Evolutionary conservation across 2,113 vertebrate species (phyloP).

Genomic region (Empidonax traillii): DNA sequence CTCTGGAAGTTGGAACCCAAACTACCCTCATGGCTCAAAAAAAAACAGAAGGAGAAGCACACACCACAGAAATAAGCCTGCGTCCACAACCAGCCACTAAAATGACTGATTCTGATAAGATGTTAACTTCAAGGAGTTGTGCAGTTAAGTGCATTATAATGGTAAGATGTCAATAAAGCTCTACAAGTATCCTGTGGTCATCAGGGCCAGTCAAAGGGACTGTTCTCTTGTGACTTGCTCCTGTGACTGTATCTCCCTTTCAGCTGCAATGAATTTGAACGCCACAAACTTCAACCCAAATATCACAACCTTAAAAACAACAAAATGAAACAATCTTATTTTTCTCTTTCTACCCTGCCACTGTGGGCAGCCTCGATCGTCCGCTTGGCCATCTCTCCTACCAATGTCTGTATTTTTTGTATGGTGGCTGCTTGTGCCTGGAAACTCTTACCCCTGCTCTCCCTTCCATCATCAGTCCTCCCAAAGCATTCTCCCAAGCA

Average conservation of each 20-base stretch:
- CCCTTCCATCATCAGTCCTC: neutral
- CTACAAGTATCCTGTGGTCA: neutral
- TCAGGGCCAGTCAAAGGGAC: neutral
- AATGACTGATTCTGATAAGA: neutral
- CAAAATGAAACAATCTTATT: neutral
- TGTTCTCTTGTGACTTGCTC: neutral
- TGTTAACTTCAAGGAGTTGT: neutral
- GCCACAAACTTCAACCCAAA: neutral
- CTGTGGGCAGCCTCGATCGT: neutral
- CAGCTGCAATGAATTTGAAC: neutral
- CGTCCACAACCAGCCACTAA: neutral
- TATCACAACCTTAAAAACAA: neutral
- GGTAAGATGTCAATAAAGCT: neutral
- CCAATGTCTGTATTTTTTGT: neutral
- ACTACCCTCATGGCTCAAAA: neutral
- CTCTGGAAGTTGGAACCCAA: constrained; percentile 12
- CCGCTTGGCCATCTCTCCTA: neutral
- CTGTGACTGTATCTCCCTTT: neutral
- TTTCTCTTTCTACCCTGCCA: neutral
- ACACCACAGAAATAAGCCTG: neutral
- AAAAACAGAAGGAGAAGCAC: neutral
- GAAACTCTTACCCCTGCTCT: neutral
- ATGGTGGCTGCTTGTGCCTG: neutral
- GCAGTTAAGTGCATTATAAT: neutral
- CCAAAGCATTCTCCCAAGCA: neutral